These are phyloP conservation scores for Sminthurides bifidus DNA, from an alignment of 1,140 invertebrate species.

Conservation along the genomic window DNA sequence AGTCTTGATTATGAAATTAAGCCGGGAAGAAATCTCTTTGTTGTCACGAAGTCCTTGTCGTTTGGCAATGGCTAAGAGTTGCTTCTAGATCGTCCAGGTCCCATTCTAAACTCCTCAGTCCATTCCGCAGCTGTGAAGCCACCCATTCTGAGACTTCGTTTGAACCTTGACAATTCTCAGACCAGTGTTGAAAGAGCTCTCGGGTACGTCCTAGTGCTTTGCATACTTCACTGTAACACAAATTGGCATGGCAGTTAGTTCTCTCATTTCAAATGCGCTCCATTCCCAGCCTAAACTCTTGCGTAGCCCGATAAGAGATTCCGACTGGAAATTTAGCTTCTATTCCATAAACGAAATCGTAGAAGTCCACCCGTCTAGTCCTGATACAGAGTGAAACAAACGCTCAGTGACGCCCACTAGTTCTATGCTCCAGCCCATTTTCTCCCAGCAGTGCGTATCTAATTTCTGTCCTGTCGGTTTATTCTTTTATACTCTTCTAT, in stretches of 20 bases:
- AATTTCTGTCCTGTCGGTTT: too few species aligned
- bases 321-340: background rate
- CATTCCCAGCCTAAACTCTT: too few species aligned
- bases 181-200: constrained; percentile 32
- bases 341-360: background rate
- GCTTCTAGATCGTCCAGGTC: constrained; percentile 31
- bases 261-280: too few species aligned
- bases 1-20: constrained; percentile 33
- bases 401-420: background rate
- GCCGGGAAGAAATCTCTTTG: constrained; percentile 32
- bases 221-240: constrained; percentile 26
- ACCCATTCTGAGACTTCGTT: constrained; percentile 32
- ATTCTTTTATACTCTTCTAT: too few species aligned
- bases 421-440: too few species aligned
- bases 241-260: background rate
- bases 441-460: too few species aligned
- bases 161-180: constrained; percentile 31
- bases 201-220: constrained; percentile 30
- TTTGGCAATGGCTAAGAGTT: constrained; percentile 32
- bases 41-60: constrained; percentile 31
- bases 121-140: constrained; percentile 30
- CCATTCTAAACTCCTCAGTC: constrained; percentile 30
- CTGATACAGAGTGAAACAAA: background rate
- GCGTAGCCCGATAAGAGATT: background rate
- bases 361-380: background rate